Evolutionary conservation across 2,797 vertebrate species (phyloP).

Genomic region (Rhincodon typus): DNA sequence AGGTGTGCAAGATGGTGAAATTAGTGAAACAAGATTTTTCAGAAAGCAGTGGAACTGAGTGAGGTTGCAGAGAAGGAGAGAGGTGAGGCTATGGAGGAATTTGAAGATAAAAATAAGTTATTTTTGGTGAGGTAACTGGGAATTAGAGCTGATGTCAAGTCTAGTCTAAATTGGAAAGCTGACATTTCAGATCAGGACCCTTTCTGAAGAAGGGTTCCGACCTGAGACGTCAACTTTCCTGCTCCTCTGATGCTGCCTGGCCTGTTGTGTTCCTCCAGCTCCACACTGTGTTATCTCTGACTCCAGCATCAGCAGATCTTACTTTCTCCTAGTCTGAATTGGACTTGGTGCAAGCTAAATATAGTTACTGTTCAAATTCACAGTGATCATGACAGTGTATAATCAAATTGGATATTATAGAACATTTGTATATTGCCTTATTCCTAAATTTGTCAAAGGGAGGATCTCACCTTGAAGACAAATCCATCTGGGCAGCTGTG

Average conservation of each 20-base stretch:
- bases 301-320: too few species aligned
- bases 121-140: too few species aligned
- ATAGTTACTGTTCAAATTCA: not conserved
- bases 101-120: not conserved
- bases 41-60: not conserved
- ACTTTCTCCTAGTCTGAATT: not conserved
- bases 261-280: too few species aligned
- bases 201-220: too few species aligned
- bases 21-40: too few species aligned
- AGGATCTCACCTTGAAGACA: conserved; percentile 76
- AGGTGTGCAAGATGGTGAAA: not conserved
- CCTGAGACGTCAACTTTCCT: too few species aligned
- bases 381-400: not conserved
- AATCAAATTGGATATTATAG: not conserved
- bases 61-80: too few species aligned
- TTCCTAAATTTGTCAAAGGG: not conserved
- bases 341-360: not conserved
- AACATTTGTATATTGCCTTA: not conserved
- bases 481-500: conserved; percentile 88
- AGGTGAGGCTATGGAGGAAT: not conserved
- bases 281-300: too few species aligned
- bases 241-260: too few species aligned
- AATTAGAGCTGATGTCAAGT: not conserved
- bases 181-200: too few species aligned
- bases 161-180: too few species aligned